Conservation (phyloP, 1,140 invertebrate genomes). For the Drosophila tani region DNA sequence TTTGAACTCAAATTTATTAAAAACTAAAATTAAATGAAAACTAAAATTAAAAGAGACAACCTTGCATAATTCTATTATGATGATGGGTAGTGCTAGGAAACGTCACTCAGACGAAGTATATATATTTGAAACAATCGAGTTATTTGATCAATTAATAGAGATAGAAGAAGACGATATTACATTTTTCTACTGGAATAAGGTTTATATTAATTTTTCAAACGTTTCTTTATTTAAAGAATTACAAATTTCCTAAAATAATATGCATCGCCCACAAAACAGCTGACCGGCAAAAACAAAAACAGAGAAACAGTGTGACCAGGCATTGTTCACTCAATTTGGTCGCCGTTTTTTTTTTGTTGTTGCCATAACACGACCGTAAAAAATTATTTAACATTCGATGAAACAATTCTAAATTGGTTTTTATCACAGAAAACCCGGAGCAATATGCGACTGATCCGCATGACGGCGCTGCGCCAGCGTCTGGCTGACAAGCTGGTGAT, state of each 20-base stretch:
- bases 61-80: no score
- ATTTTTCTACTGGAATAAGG: no score
- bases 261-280: not conserved
- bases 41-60: no score
- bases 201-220: no score
- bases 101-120: not conserved
- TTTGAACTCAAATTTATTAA: no score
- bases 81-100: not conserved
- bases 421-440: slow-evolving; percentile 30
- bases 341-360: not conserved
- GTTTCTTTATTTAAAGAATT: no score
- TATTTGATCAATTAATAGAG: no score
- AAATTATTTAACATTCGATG: slow-evolving; percentile 20
- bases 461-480: slow-evolving; percentile 61
- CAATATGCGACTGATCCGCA: slow-evolving; percentile 61
- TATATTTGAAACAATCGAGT: no score
- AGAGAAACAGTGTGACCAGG: not conserved
- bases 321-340: not conserved
- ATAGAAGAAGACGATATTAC: no score
- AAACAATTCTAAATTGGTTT: slow-evolving; percentile 12
- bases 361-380: not conserved
- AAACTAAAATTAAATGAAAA: no score
- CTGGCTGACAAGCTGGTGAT: slow-evolving; percentile 58
- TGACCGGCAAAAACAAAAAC: not conserved
- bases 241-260: no score